These are phyloP conservation scores for Odontesthes bonariensis DNA, from an alignment of 2,113 vertebrate genomes.

Conservation along the genomic window DNA sequence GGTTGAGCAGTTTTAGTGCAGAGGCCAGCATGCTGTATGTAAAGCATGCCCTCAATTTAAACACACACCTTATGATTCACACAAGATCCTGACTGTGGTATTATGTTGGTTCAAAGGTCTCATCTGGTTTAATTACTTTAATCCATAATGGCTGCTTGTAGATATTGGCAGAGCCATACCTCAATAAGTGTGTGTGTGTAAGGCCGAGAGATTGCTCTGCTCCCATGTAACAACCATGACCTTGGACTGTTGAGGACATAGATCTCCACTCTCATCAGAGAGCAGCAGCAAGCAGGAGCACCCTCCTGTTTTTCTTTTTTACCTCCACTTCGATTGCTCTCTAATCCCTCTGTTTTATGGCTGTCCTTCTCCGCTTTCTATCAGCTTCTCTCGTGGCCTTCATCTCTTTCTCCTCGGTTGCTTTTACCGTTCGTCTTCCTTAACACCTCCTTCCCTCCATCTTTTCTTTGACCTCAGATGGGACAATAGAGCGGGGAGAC, in stretches of 20 bases:
- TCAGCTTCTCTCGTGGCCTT: conserved; percentile 31
- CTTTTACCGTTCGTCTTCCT: conserved; percentile 16
- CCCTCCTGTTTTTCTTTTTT: conserved; percentile 38
- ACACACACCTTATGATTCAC: conserved; percentile 65
- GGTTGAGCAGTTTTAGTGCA: conserved; percentile 64
- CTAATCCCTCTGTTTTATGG: conserved; percentile 37
- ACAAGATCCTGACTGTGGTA: conserved; percentile 61
- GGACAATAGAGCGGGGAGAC: conserved; percentile 31
- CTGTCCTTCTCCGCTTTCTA: conserved; percentile 37
- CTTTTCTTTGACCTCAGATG: conserved; percentile 44
- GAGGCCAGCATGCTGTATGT: conserved; percentile 67
- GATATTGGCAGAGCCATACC: conserved; percentile 77
- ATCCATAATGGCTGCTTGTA: conserved; percentile 81
- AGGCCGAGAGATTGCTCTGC: conserved; percentile 64
- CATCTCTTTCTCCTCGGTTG: conserved; percentile 22
- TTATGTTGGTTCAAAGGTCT: conserved; percentile 77
- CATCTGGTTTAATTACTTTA: conserved; percentile 79
- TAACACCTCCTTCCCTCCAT: conserved; percentile 2
- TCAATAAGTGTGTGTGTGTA: conserved; percentile 48
- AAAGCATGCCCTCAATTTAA: conserved; percentile 46
- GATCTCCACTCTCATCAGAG: conserved; percentile 69
- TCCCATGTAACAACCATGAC: conserved; percentile 77
- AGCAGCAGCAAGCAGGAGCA: conserved; percentile 34
- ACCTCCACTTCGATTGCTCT: conserved; percentile 23
- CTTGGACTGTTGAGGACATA: conserved; percentile 79